These are phyloP conservation scores for Mustelus asterias DNA, from an alignment of 2,113 vertebrate species.

Conservation along the genomic window DNA sequence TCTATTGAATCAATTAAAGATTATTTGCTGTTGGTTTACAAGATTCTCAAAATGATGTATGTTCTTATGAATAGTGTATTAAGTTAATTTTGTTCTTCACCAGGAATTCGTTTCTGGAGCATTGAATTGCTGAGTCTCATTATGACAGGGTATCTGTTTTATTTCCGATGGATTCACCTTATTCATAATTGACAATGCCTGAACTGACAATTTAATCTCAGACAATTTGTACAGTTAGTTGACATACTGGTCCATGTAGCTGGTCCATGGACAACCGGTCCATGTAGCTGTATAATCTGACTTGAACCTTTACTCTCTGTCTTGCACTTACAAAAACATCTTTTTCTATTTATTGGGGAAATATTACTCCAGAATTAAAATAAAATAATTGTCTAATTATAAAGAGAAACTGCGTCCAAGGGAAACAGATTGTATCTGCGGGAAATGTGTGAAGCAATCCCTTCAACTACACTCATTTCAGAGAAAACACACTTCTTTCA, in stretches of 20 bases:
- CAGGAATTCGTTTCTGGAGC: neutral
- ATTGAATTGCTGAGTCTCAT: neutral
- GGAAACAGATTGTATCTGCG: neutral
- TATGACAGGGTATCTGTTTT: neutral
- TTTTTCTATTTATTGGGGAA: neutral
- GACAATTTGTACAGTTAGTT: neutral
- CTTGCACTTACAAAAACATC: neutral
- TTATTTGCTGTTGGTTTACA: neutral
- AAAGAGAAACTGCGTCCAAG: neutral
- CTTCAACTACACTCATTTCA: neutral
- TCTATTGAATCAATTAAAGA: neutral
- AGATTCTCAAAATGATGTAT: neutral
- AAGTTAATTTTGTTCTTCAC: neutral
- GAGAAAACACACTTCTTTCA: too few relatives aligned
- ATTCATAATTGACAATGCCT: neutral
- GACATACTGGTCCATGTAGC: neutral
- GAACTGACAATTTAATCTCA: neutral
- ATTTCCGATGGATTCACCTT: neutral
- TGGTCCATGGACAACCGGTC: neutral
- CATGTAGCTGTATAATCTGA: neutral
- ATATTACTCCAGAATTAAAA: neutral
- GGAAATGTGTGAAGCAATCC: neutral
- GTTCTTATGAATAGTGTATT: neutral
- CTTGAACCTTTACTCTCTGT: neutral
- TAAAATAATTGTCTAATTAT: neutral